Evolutionary conservation across 2,888 invertebrate genomes (phyloP).

Genomic region (Helleia helle): DNA sequence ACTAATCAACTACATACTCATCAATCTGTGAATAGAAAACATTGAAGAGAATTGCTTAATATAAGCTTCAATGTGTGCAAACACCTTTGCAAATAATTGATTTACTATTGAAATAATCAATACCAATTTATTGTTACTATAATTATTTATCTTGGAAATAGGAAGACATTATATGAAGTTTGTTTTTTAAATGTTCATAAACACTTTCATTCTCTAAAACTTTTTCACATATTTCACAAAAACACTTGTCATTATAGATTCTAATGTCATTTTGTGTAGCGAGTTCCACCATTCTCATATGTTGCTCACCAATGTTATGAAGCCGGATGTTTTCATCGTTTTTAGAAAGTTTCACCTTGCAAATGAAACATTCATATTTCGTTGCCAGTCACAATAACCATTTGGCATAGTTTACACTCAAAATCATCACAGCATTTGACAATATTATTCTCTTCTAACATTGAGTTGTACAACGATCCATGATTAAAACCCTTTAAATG

Average conservation of each 20-base stretch:
- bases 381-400: not conserved
- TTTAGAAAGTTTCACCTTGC: not conserved
- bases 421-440: not conserved
- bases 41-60: too few relatives aligned
- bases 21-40: too few relatives aligned
- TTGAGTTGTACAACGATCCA: not conserved
- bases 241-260: not conserved
- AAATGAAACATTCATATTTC: not conserved
- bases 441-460: not conserved
- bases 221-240: not conserved
- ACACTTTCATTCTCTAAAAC: not conserved
- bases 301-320: not conserved
- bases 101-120: too few relatives aligned
- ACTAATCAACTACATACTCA: too few relatives aligned
- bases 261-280: not conserved
- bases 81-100: too few relatives aligned
- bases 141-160: not conserved
- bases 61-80: too few relatives aligned
- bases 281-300: not conserved
- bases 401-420: not conserved
- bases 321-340: not conserved
- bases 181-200: not conserved
- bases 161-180: not conserved
- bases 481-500: conserved; percentile 1
- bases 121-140: too few relatives aligned